These are phyloP conservation scores for Cecropterus lyciades DNA, from an alignment of 1,140 invertebrate species.

Conservation along the genomic window DNA sequence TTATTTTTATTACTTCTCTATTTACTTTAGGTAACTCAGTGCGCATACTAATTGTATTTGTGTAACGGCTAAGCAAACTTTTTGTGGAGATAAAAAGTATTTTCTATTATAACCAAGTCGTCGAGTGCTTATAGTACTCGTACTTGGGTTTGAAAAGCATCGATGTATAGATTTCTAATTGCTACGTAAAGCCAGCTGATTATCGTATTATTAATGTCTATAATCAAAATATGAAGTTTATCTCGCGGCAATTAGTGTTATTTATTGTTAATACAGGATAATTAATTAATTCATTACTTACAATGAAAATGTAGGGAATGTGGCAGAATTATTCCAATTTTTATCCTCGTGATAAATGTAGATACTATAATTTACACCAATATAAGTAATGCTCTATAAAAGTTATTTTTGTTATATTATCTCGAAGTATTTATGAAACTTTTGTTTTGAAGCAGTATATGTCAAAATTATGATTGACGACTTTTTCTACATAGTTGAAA, in stretches of 20 bases:
- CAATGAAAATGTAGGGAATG: not conserved
- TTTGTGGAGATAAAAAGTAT: conserved; percentile 14
- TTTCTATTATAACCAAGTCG: conserved; percentile 23
- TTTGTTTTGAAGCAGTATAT: too few species aligned
- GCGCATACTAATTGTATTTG: conserved; percentile 31
- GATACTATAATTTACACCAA: too few species aligned
- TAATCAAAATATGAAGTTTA: conserved; percentile 3
- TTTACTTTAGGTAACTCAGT: conserved; percentile 28
- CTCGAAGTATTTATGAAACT: too few species aligned
- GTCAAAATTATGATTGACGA: too few species aligned
- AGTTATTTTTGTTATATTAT: too few species aligned
- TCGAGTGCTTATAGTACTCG: conserved; percentile 15
- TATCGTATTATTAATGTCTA: conserved; percentile 8
- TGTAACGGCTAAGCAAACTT: conserved; percentile 18
- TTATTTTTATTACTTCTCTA: conserved; percentile 24
- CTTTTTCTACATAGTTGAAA: too few species aligned
- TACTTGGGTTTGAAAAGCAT: conserved; percentile 1
- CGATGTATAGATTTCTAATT: conserved; percentile 11
- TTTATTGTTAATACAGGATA: not conserved
- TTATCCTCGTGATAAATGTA: not conserved
- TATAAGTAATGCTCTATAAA: too few species aligned
- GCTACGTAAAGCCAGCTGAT: conserved; percentile 6
- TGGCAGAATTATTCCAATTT: not conserved
- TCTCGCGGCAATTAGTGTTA: not conserved
- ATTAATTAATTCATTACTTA: not conserved